phyloP scores from a whole-genome alignment of 2,113 vertebrate species.

The Oncorhynchus clarkii region DNA sequence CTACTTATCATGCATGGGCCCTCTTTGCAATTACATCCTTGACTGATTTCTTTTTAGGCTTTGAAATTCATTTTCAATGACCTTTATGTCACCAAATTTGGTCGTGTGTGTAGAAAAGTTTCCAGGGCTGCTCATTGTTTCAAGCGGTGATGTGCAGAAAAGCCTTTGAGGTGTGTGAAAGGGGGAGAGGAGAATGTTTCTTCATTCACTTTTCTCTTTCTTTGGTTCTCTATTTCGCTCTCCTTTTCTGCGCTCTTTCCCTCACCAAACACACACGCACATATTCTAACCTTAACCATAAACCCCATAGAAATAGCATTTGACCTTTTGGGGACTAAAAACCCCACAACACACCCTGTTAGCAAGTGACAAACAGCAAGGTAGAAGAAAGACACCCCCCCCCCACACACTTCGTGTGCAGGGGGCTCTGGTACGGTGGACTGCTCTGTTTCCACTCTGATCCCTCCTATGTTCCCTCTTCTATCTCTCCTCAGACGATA shows the following conservation, averaged over 20 bases:
- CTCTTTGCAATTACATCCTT: slow-evolving; percentile 80
- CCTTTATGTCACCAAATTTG: slow-evolving; percentile 74
- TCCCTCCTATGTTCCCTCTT: neutral
- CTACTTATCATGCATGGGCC: slow-evolving; percentile 70
- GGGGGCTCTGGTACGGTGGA: neutral
- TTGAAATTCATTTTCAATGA: slow-evolving; percentile 78
- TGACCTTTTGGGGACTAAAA: too few relatives aligned
- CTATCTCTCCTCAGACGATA: slow-evolving; percentile 12
- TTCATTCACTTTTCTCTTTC: slow-evolving; percentile 15
- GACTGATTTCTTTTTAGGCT: slow-evolving; percentile 76
- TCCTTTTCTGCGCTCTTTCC: neutral
- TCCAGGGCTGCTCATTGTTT: slow-evolving; percentile 75
- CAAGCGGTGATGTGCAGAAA: slow-evolving; percentile 69
- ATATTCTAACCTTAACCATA: neutral
- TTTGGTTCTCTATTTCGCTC: neutral
- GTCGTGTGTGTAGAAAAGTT: slow-evolving; percentile 64
- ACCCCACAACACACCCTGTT: neutral
- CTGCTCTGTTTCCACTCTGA: neutral
- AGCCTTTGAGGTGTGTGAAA: slow-evolving; percentile 54
- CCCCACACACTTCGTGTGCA: neutral
- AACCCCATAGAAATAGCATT: neutral
- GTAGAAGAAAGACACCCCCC: neutral
- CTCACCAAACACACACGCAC: neutral
- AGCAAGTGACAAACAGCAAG: neutral
- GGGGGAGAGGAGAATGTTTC: slow-evolving; percentile 58